A percentile compares a stretch with the other conserved stretches of the same genome.
phyloP scores from a whole-genome alignment of 2,888 invertebrate genomes.

The Brachynemurus nebulosus region DNA sequence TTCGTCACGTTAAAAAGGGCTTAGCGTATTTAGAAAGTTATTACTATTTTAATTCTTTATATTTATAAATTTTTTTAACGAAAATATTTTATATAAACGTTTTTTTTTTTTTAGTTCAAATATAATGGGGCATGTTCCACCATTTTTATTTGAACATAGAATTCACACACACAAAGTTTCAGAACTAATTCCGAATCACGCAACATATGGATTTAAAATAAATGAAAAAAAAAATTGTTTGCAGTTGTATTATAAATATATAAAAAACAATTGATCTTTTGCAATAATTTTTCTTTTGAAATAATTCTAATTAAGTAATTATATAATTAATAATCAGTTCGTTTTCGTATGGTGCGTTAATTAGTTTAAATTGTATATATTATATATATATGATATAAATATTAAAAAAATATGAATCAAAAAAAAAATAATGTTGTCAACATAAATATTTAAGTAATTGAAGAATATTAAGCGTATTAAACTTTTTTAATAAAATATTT shows the following conservation, averaged over 20 bases:
- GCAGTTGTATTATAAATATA: background rate
- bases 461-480: slow-evolving; percentile 5
- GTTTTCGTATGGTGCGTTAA: slow-evolving; percentile 1
- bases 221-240: background rate
- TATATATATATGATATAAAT: background rate
- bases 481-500: slow-evolving; percentile 5
- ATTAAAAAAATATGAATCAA: background rate
- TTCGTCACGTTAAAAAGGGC: too few species aligned
- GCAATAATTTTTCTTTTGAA: background rate
- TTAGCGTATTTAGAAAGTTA: too few species aligned
- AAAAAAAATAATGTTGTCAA: slow-evolving; percentile 1
- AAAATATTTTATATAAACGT: too few species aligned
- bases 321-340: background rate
- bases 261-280: background rate
- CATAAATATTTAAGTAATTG: slow-evolving; percentile 2
- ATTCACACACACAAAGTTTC: too few species aligned
- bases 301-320: background rate
- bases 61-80: too few species aligned
- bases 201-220: background rate
- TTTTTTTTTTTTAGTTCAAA: too few species aligned
- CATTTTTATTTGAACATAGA: too few species aligned
- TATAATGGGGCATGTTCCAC: too few species aligned
- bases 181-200: background rate
- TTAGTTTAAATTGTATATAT: background rate
- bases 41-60: too few species aligned